Evolutionary conservation across 1,140 invertebrate species (phyloP).

Genomic region (Carposina sasakii): DNA sequence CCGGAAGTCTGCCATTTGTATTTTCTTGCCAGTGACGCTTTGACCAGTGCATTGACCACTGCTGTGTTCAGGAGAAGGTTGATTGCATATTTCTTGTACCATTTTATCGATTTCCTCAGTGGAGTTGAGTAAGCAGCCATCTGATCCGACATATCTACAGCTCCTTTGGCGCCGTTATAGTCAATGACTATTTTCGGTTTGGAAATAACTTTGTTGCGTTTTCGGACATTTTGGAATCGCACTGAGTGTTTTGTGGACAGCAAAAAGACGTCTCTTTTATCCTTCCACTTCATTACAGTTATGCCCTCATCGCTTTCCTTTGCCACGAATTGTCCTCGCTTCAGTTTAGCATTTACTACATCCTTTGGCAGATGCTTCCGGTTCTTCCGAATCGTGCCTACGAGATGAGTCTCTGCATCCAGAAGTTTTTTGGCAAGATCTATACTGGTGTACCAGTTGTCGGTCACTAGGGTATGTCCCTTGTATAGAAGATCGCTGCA

Average conservation of each 20-base stretch:
- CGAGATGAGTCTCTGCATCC: constrained; percentile 45
- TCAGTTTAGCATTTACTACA: constrained; percentile 38
- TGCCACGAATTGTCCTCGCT: constrained; percentile 28
- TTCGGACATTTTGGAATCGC: constrained; percentile 21
- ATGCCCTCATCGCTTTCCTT: constrained; percentile 45
- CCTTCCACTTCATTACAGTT: constrained; percentile 58
- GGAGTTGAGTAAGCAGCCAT: constrained; percentile 43
- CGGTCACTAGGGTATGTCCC: constrained; percentile 40
- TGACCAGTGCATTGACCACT: constrained; percentile 29
- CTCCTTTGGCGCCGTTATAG: constrained; percentile 49
- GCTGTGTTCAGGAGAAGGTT: constrained; percentile 41
- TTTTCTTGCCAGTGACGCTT: constrained; percentile 7
- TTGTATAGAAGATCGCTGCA: constrained; percentile 24
- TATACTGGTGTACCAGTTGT: constrained; percentile 54
- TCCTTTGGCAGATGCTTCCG: constrained; percentile 39
- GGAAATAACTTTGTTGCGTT: constrained; percentile 17
- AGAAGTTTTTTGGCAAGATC: constrained; percentile 41
- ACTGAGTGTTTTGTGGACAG: constrained; percentile 47
- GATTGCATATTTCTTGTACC: constrained; percentile 48
- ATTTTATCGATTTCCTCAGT: constrained; percentile 45
- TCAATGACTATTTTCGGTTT: constrained; percentile 46
- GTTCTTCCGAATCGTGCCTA: constrained; percentile 49
- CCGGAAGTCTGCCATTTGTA: constrained; percentile 14
- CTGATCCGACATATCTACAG: constrained; percentile 50
- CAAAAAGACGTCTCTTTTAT: constrained; percentile 48